Evolutionary conservation across 2,888 invertebrate species (phyloP), one percentile per base, ranked within the genome.

Genomic region (Pedicia rivosa): DNA sequence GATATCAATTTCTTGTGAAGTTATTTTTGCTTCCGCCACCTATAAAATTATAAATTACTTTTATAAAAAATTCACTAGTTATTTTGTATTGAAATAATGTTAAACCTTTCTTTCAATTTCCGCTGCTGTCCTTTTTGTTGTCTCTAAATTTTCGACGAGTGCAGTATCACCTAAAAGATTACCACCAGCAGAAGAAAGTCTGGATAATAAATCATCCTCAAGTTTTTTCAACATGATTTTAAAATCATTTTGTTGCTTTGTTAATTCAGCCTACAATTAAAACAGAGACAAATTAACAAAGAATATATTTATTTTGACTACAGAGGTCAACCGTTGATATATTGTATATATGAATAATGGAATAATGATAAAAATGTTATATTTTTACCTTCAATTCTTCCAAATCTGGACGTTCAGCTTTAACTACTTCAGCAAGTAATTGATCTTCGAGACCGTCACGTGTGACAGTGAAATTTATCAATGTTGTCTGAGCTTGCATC

Each of bases 381-480:
- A 15, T n/a, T 26, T 29, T 41, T 49, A 68, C 70, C 62, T 94
- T 95, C 5, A 91, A 64, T 43, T 91, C 87, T 62, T 95, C 95
- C 31, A 95, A 66, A 64, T 95, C 95, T 1, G 94, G 94, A 49
- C 94, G 71, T 62, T 95, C 95, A 7, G 90, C 92, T 65, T 91
- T 91, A 0, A 95, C 94, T 10, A 94, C 94, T 69, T 92, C 92
- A 12, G 92, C 94, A 40, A 95, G 64, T 13, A 95, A 67, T 60
- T 95, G 94, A 60, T 95, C 94, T 65, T 94, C 94, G 32, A 95
- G 64, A 7, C 94, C 95, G 55, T 94, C 94, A 51, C 88, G 73
- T 6, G 95, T 95, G 6, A 95, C 95, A 8, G 94, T 94, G 53
- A 95, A 95, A 64, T 95, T 94, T 44, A 95, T 92, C 40, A 95